A percentile compares a stretch with the other conserved stretches of the same genome.
Conservation (phyloP, 2,797 vertebrate species). For the Aselliscus stoliczkanus region DNA sequence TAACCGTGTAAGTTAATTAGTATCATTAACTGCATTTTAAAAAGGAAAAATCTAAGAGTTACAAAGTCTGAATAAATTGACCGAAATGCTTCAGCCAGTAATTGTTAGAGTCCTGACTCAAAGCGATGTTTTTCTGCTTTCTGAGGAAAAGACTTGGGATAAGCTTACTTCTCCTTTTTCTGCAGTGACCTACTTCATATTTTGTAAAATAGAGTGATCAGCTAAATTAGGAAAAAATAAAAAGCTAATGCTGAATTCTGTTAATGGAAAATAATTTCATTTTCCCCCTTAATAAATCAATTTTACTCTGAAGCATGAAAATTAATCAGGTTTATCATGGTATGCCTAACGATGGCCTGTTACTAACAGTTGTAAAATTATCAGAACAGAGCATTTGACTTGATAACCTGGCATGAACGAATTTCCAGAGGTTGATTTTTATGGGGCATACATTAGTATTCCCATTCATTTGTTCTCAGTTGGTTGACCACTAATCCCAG, state of each 20-base stretch:
- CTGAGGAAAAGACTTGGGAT: neutral
- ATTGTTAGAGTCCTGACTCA: neutral
- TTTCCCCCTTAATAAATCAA: conserved; percentile 76
- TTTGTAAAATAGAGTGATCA: conserved; percentile 3
- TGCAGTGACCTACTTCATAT: neutral
- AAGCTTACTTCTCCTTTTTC: neutral
- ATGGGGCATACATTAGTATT: conserved; percentile 6
- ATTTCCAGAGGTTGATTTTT: conserved; percentile 57
- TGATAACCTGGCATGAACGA: conserved; percentile 50
- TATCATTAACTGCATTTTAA: neutral
- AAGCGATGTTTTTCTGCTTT: neutral
- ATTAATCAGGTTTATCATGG: conserved; percentile 79
- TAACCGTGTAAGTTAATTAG: neutral
- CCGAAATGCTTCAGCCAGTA: neutral
- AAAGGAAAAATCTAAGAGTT: neutral
- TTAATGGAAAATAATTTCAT: conserved; percentile 76
- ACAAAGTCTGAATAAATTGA: neutral
- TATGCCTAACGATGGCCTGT: conserved; percentile 73
- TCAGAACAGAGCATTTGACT: conserved; percentile 70
- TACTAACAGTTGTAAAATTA: conserved; percentile 80
- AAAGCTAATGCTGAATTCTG: conserved; percentile 47
- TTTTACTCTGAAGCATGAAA: conserved; percentile 78
- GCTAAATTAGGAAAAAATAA: neutral
- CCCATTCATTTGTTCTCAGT: neutral
- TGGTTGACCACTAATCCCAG: neutral